phyloP scores from a whole-genome alignment of 2,797 vertebrate genomes.

The Chelonia mydas region DNA sequence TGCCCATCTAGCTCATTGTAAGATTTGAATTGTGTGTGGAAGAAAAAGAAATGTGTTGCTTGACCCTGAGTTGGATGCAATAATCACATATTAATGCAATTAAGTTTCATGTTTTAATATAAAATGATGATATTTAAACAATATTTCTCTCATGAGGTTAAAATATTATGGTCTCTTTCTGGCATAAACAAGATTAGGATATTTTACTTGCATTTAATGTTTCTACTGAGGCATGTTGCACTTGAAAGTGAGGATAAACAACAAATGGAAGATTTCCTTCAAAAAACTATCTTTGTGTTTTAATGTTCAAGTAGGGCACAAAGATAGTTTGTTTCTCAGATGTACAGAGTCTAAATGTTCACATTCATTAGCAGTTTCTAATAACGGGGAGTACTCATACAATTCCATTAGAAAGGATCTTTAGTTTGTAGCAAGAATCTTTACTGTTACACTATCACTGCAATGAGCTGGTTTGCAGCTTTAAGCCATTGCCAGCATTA shows the following conservation, averaged over 20 bases:
- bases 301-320: background rate
- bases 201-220: background rate
- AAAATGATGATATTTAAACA: background rate
- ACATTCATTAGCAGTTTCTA: rapidly evolving
- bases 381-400: rapidly evolving
- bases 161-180: background rate
- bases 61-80: background rate
- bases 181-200: background rate
- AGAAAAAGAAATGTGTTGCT: background rate
- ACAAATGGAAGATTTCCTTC: background rate
- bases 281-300: background rate
- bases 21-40: background rate
- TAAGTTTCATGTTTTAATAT: background rate
- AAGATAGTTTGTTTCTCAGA: background rate
- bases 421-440: rapidly evolving
- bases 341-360: rapidly evolving
- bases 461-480: background rate
- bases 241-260: background rate
- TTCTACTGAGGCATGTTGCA: background rate
- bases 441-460: background rate
- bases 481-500: background rate
- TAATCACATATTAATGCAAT: background rate
- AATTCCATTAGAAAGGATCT: background rate
- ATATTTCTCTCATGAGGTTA: background rate
- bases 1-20: rapidly evolving